Conservation (phyloP, 2,797 vertebrate genomes). For the Sciaenops ocellatus region DNA sequence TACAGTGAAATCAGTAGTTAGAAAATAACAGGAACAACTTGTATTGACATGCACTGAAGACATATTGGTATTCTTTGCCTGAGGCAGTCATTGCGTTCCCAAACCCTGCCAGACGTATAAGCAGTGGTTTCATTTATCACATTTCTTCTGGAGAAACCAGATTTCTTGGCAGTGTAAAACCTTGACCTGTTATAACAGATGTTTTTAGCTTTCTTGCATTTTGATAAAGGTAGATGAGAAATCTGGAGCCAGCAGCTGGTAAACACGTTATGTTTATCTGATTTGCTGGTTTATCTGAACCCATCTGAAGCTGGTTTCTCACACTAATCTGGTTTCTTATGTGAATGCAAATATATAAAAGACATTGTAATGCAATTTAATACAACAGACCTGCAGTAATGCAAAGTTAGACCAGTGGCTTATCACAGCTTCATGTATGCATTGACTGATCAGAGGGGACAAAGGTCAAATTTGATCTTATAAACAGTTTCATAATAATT, state of each 20-base stretch:
- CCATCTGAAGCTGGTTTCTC: too few relatives aligned
- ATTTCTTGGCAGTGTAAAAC: background rate
- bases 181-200: background rate
- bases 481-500: background rate
- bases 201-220: background rate
- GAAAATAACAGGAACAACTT: slow-evolving; percentile 34
- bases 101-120: background rate
- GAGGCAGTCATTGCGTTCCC: background rate
- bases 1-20: slow-evolving; percentile 5
- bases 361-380: slow-evolving; percentile 1
- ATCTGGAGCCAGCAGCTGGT: background rate
- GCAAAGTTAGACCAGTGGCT: background rate
- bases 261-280: background rate
- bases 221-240: background rate
- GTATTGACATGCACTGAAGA: background rate
- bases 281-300: background rate
- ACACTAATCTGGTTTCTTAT: background rate
- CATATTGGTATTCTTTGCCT: background rate
- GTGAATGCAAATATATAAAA: background rate
- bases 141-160: background rate
- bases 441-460: background rate
- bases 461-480: background rate
- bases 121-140: background rate
- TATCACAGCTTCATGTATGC: background rate
- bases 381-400: background rate